Percentiles rank a stretch among this genome's conserved stretches.
These are phyloP conservation scores for Oegoconia quadripuncta DNA, from an alignment of 2,888 invertebrate species.

Conservation along the genomic window DNA sequence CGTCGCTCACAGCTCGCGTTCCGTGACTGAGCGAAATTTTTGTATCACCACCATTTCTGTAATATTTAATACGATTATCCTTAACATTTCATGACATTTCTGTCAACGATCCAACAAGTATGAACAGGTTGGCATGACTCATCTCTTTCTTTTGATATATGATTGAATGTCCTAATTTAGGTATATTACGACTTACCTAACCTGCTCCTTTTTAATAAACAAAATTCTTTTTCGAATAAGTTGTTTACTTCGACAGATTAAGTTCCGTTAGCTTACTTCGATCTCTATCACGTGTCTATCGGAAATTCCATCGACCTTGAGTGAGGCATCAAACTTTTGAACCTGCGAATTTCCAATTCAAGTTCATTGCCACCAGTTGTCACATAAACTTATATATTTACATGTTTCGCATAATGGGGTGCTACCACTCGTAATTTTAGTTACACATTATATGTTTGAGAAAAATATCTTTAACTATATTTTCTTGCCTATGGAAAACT, in stretches of 20 bases:
- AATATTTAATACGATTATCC: slow-evolving; percentile 21
- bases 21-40: slow-evolving; percentile 53
- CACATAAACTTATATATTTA: slow-evolving; percentile 12
- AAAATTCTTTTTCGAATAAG: too few relatives aligned
- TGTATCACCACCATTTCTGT: slow-evolving; percentile 30
- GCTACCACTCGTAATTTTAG: neutral
- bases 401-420: slow-evolving; percentile 3
- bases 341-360: slow-evolving; percentile 39
- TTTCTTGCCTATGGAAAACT: too few relatives aligned
- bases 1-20: slow-evolving; percentile 41
- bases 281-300: neutral
- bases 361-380: slow-evolving; percentile 34
- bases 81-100: slow-evolving; percentile 8
- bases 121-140: neutral
- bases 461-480: too few relatives aligned
- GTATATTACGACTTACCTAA: too few relatives aligned
- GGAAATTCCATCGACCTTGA: slow-evolving; percentile 4
- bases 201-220: too few relatives aligned
- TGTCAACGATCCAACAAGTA: neutral
- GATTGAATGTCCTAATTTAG: too few relatives aligned
- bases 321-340: slow-evolving; percentile 18
- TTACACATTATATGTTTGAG: too few relatives aligned
- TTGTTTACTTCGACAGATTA: too few relatives aligned
- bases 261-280: too few relatives aligned
- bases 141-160: neutral